A percentile compares a stretch with the other conserved stretches of the same genome.
These are phyloP conservation scores for Xenopus borealis DNA, from an alignment of 2,113 vertebrate species.

Conservation along the genomic window DNA sequence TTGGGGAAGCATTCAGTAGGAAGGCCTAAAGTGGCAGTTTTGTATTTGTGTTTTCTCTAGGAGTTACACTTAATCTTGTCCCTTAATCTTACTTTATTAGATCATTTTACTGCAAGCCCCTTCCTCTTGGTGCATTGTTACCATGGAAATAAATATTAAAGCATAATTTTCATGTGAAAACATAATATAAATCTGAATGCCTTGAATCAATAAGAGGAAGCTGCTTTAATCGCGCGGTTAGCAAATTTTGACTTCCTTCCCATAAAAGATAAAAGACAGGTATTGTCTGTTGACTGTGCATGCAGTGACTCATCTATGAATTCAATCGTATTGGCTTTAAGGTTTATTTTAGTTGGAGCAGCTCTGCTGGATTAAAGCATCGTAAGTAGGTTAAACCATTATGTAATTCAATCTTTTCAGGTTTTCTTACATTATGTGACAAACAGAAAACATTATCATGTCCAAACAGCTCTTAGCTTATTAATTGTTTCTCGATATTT, in stretches of 20 bases:
- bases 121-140: constrained; percentile 2
- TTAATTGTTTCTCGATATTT: no score
- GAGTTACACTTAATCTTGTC: constrained; percentile 26
- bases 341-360: background rate
- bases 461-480: no score
- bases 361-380: constrained; percentile 20
- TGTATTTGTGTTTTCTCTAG: constrained; percentile 4
- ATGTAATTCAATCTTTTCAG: no score
- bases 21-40: constrained; percentile 25
- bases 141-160: constrained; percentile 26
- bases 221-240: constrained; percentile 8
- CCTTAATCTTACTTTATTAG: background rate
- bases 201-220: background rate
- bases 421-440: no score
- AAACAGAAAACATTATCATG: no score
- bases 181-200: background rate
- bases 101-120: background rate
- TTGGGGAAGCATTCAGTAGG: constrained; percentile 7
- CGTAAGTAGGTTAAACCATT: no score
- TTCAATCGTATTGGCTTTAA: background rate
- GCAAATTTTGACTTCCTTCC: constrained; percentile 28
- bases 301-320: background rate
- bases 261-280: background rate
- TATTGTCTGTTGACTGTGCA: constrained; percentile 16
- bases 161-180: constrained; percentile 2